Evolutionary conservation across 1,140 invertebrate genomes (phyloP).

Genomic region (Lasioglossum baleicum): DNA sequence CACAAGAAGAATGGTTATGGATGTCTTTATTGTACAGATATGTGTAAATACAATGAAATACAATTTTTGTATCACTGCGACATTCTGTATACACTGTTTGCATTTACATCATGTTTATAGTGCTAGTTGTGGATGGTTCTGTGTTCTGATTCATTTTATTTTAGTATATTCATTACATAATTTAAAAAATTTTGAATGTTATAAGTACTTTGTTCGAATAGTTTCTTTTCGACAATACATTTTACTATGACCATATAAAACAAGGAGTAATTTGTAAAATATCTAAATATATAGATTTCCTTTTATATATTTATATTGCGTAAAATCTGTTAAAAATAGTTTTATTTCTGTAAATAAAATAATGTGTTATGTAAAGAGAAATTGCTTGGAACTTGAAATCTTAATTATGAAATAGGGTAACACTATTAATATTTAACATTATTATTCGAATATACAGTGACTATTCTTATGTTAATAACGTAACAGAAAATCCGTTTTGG

Average conservation of each 20-base stretch:
- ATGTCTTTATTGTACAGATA: conserved; percentile 74
- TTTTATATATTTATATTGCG: conserved; percentile 32
- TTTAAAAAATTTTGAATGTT: conserved; percentile 30
- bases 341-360: conserved; percentile 56
- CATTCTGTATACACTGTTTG: conserved; percentile 54
- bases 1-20: conserved; percentile 33
- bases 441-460: conserved; percentile 18
- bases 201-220: conserved; percentile 44
- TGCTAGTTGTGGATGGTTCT: conserved; percentile 50
- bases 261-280: conserved; percentile 48
- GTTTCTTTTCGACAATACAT: conserved; percentile 35
- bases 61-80: conserved; percentile 49
- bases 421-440: conserved; percentile 33
- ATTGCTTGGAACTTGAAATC: conserved; percentile 47
- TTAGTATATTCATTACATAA: conserved; percentile 29
- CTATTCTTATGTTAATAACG: conserved; percentile 26
- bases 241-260: conserved; percentile 38
- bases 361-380: conserved; percentile 31
- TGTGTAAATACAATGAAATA: conserved; percentile 71
- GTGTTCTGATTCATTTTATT: conserved; percentile 26
- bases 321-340: conserved; percentile 68
- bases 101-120: conserved; percentile 55
- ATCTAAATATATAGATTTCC: conserved; percentile 60
- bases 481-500: conserved; percentile 37
- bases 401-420: conserved; percentile 40